Evolutionary conservation across 2,113 vertebrate genomes (phyloP).

Genomic region (Brachirus orientalis): DNA sequence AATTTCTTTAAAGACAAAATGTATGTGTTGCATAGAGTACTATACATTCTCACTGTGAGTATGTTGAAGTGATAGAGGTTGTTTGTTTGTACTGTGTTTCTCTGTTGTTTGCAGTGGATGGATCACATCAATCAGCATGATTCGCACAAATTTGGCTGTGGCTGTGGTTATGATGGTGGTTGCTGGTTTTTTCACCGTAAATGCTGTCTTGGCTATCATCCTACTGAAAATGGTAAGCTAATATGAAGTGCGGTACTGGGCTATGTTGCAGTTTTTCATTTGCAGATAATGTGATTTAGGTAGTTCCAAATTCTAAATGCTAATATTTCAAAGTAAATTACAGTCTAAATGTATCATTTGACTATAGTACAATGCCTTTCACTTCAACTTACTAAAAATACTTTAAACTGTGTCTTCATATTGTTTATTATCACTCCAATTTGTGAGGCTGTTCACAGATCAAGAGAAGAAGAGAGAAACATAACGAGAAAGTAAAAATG

Average conservation of each 20-base stretch:
- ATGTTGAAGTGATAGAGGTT: conserved; percentile 11
- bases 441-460: not conserved
- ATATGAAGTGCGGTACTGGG: not conserved
- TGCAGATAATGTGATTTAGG: too few species aligned
- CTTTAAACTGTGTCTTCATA: not conserved
- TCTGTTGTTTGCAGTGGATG: conserved; percentile 85
- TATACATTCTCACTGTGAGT: not conserved
- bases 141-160: conserved; percentile 75
- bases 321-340: too few species aligned
- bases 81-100: conserved; percentile 1
- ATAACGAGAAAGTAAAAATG: conserved; percentile 12
- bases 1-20: not conserved
- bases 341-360: too few species aligned
- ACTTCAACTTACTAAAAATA: not conserved
- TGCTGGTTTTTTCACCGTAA: conserved; percentile 91
- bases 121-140: conserved; percentile 86
- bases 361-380: too few species aligned
- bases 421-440: conserved; percentile 9
- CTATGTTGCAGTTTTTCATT: too few species aligned
- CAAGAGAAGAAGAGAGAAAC: conserved; percentile 4
- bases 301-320: too few species aligned
- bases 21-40: not conserved
- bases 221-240: conserved; percentile 91
- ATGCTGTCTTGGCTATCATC: conserved; percentile 85
- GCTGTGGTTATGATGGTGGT: conserved; percentile 94